phyloP scores from a whole-genome alignment of 92 coral and sea anemone species.

The Porites evermanni region DNA sequence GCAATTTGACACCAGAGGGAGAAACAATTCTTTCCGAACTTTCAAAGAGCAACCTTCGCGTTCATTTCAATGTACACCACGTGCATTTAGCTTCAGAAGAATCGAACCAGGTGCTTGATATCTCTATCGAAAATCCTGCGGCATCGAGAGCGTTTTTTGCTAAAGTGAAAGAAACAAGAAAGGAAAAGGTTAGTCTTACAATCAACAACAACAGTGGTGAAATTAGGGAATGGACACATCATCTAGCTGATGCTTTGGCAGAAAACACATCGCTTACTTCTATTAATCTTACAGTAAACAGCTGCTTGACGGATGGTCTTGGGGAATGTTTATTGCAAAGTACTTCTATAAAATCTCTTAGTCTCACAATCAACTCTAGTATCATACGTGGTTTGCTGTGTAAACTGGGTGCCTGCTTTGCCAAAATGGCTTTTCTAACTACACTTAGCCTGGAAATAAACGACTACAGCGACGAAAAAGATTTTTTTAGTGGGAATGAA shows the following conservation, averaged over 20 bases:
- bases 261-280: neutral
- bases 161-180: neutral
- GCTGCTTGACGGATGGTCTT: neutral
- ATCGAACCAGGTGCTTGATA: too few species aligned
- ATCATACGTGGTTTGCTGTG: too few species aligned
- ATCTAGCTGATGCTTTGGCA: neutral
- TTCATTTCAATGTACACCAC: too few species aligned
- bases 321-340: neutral
- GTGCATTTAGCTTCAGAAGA: neutral
- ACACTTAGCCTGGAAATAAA: too few species aligned
- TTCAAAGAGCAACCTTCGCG: too few species aligned
- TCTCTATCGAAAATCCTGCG: neutral
- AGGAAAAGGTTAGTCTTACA: neutral
- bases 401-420: neutral
- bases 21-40: neutral
- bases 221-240: neutral
- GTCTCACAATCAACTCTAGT: constrained; percentile 5
- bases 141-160: neutral
- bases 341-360: neutral
- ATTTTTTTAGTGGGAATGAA: neutral
- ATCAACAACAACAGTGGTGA: neutral
- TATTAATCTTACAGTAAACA: neutral
- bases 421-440: too few species aligned
- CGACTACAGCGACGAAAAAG: too few species aligned
- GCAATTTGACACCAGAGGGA: too few species aligned